phyloP scores from a whole-genome alignment of 2,113 vertebrate species.

The Antechinus flavipes region DNA sequence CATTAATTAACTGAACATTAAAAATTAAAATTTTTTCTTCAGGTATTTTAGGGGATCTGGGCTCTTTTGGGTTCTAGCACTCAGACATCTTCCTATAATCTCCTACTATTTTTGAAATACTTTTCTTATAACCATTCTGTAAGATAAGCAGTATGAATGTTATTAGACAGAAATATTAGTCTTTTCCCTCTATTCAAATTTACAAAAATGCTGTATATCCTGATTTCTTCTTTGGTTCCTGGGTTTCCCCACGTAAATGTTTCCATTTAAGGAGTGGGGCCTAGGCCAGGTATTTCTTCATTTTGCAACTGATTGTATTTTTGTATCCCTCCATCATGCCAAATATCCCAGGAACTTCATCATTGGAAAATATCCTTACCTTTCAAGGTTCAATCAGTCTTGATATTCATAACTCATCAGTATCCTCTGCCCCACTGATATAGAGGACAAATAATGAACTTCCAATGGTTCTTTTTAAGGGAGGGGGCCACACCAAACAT shows the following conservation, averaged over 20 bases:
- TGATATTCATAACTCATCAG: background rate
- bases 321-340: background rate
- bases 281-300: background rate
- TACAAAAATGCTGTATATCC: background rate
- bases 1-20: too few relatives aligned
- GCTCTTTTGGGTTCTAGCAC: too few relatives aligned
- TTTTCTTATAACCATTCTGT: too few relatives aligned
- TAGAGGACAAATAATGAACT: background rate
- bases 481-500: background rate
- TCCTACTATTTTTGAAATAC: too few relatives aligned
- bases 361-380: background rate
- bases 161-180: background rate
- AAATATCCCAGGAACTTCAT: background rate
- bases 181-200: background rate
- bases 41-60: too few relatives aligned
- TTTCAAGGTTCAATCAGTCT: background rate
- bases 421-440: background rate
- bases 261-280: background rate
- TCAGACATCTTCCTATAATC: too few relatives aligned
- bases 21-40: too few relatives aligned
- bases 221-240: background rate
- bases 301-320: background rate
- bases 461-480: background rate
- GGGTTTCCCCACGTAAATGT: background rate
- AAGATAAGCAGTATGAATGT: too few relatives aligned